Evolutionary conservation across 1,140 invertebrate species (phyloP).

Genomic region (Drosophila hydei): DNA sequence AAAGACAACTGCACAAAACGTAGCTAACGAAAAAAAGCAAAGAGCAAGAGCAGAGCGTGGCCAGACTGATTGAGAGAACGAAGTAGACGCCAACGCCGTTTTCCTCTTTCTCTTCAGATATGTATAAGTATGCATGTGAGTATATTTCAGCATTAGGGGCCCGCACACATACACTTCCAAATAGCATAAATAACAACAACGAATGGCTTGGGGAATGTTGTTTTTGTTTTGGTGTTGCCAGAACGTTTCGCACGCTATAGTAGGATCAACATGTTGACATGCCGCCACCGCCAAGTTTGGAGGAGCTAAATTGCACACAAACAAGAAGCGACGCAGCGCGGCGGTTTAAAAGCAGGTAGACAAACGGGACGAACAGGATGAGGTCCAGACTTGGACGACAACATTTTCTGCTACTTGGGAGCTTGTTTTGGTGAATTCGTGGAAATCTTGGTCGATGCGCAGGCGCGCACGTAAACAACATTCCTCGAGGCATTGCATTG

Average conservation of each 20-base stretch:
- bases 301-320: conserved; percentile 73
- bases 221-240: conserved; percentile 73
- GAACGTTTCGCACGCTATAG: conserved; percentile 65
- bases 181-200: conserved; percentile 63
- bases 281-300: conserved; percentile 47
- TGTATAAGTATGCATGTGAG: not conserved
- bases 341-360: conserved; percentile 66
- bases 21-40: conserved; percentile 27
- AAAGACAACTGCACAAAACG: conserved; percentile 56
- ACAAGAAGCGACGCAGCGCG: conserved; percentile 72
- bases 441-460: conserved; percentile 70
- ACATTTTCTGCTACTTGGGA: conserved; percentile 34
- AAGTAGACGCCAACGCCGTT: conserved; percentile 37
- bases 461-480: conserved; percentile 81
- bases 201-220: conserved; percentile 48
- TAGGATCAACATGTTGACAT: conserved; percentile 79
- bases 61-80: conserved; percentile 47
- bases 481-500: conserved; percentile 67
- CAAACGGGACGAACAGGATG: conserved; percentile 80
- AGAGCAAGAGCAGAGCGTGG: conserved; percentile 50
- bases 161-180: conserved; percentile 37
- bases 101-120: conserved; percentile 21
- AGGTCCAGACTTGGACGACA: conserved; percentile 52
- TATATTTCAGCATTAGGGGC: conserved; percentile 12
- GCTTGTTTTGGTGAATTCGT: conserved; percentile 60